phyloP scores from a whole-genome alignment of 23 tunicate species.

The Ascidia mentula region DNA sequence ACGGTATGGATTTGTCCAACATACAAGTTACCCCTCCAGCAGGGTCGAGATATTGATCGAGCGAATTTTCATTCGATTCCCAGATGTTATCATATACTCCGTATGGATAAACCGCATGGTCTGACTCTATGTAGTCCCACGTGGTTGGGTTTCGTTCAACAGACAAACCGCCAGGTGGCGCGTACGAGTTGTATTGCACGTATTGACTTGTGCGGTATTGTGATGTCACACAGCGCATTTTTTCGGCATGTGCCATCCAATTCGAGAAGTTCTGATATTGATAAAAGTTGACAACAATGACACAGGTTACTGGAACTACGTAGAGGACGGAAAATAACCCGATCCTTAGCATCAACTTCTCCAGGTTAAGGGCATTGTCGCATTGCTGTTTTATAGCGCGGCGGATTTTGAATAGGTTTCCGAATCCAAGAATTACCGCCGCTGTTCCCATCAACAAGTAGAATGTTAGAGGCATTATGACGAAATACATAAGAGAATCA shows the following conservation, averaged over 20 bases:
- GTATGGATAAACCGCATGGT: not conserved
- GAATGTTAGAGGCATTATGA: constrained; percentile 63
- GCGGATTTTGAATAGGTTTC: constrained; percentile 63
- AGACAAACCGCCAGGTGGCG: constrained; percentile 8
- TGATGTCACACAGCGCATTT: not conserved
- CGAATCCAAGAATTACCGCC: constrained; percentile 49
- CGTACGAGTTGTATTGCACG: not conserved
- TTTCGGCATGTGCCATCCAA: constrained; percentile 38
- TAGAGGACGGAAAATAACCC: constrained; percentile 72
- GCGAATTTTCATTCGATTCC: not conserved
- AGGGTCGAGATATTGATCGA: not conserved
- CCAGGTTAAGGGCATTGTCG: constrained; percentile 44
- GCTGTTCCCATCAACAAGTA: constrained; percentile 66
- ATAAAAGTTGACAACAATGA: constrained; percentile 62
- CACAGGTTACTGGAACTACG: constrained; percentile 63
- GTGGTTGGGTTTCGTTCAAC: not conserved
- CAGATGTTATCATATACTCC: not conserved
- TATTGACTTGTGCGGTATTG: not conserved
- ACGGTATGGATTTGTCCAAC: constrained; percentile 48
- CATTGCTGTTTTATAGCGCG: constrained; percentile 53
- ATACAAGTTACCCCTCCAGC: not conserved
- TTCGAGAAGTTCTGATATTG: constrained; percentile 42
- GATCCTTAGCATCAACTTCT: constrained; percentile 63
- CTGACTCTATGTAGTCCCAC: not conserved
- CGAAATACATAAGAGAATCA: constrained; percentile 58